Evolutionary conservation across 2,113 vertebrate species (phyloP), one percentile per base, ranked within the genome.

Genomic region (Steatornis caripensis): DNA sequence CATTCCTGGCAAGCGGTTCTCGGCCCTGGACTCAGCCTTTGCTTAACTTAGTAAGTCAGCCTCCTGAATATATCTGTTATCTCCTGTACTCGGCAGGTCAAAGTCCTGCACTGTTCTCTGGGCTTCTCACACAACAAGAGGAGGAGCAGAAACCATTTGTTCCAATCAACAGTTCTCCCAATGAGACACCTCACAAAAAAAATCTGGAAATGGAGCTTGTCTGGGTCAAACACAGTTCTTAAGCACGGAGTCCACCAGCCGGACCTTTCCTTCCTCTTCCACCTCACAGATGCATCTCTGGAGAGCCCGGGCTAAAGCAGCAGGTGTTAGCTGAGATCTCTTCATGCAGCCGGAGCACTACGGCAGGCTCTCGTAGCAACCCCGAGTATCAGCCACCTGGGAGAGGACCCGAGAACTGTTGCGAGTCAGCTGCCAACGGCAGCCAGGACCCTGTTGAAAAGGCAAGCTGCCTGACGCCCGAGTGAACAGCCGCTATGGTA

Each of bases 281-380:
- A 78, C 27, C 54, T 70, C 23, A 0, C 11, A 16, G 0, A 1
- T 83, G 76, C 21, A 23, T 12, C 6, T 1, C 45, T 55, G 62
- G 54, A 69, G 36, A 71, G 66, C 29, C 32, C 1, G 1, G n/a
- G 71, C 41, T 64, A 30, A 83, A 79, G 72, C 39, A 62, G 29
- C 1, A 15, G 61, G 14, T 30, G 72, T 80, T 75, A 80, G 66
- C 51, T 12, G 72, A 87, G 85, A 58, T 24, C 51, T 89, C 71
- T 54, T 68, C 76, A 51, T 65, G 86, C 94, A 71, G 60, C 15
- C 9, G 1, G 75, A 75, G 81, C 32, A 14, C 64, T 24, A 1
- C 0, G 2, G 39, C 15, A 12, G n/a, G 58, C 22, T 70, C 51
- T 45, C 1, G 3, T 9, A 27, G 58, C 48, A 26, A 48, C 17